A percentile compares a stretch with the other conserved stretches of the same genome.
These are phyloP conservation scores for Ceratina japonica DNA, from an alignment of 1,140 invertebrate genomes.

Conservation along the genomic window DNA sequence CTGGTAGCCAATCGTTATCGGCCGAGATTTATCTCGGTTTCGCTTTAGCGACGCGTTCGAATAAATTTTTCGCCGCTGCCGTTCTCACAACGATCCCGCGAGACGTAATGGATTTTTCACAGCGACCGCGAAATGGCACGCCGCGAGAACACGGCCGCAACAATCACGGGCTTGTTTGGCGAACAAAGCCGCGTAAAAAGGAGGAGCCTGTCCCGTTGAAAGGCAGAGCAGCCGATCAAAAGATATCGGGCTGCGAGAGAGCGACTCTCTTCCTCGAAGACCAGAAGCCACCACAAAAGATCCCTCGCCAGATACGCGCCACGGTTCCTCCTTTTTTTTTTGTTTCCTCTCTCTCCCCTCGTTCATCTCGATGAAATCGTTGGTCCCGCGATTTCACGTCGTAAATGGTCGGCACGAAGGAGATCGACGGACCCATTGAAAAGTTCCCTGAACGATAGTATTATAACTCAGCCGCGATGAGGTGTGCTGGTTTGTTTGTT, in stretches of 20 bases:
- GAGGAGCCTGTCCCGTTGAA: constrained; percentile 56
- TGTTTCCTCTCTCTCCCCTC: background rate
- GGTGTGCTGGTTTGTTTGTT: constrained; percentile 1
- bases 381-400: constrained; percentile 34
- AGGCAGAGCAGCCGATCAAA: constrained; percentile 52
- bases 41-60: background rate
- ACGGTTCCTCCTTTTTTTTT: background rate
- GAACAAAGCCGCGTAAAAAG: constrained; percentile 62
- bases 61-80: too few relatives aligned
- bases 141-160: constrained; percentile 43
- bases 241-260: constrained; percentile 31
- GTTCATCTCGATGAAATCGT: constrained; percentile 7
- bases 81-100: too few relatives aligned
- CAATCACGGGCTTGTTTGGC: constrained; percentile 67
- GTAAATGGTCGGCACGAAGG: constrained; percentile 31
- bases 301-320: constrained; percentile 31
- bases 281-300: constrained; percentile 59
- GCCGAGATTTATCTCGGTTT: constrained; percentile 20
- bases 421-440: constrained; percentile 47
- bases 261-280: constrained; percentile 28
- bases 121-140: constrained; percentile 53
- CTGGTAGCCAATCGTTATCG: background rate
- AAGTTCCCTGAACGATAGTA: constrained; percentile 13
- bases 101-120: constrained; percentile 71
- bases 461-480: constrained; percentile 41